Evolutionary conservation across 2,113 vertebrate genomes (phyloP).

Genomic region (Channa maculata): DNA sequence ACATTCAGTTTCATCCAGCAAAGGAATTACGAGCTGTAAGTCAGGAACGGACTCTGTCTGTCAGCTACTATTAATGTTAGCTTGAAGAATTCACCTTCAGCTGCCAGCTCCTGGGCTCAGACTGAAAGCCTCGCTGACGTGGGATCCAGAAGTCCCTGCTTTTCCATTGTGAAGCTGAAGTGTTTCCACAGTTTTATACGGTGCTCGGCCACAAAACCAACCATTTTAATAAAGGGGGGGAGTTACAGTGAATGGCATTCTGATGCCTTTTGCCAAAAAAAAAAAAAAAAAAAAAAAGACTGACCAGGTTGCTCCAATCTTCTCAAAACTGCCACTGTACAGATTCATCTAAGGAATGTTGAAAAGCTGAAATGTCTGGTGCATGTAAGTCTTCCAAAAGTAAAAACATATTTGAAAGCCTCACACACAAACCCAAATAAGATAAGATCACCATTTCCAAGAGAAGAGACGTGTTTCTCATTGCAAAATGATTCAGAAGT

Average conservation of each 20-base stretch:
- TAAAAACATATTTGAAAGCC: slow-evolving; percentile 1
- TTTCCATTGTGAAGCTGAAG: slow-evolving; percentile 62
- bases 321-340: slow-evolving; percentile 52
- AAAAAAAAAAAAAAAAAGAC: slow-evolving; percentile 22
- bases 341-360: slow-evolving; percentile 46
- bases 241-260: slow-evolving; percentile 41
- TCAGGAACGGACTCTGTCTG: slow-evolving; percentile 73
- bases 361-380: slow-evolving; percentile 34
- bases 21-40: slow-evolving; percentile 58
- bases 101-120: slow-evolving; percentile 57
- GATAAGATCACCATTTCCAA: slow-evolving; percentile 21
- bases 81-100: slow-evolving; percentile 45
- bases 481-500: slow-evolving; percentile 26
- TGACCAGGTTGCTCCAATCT: slow-evolving; percentile 37
- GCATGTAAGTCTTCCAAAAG: slow-evolving; percentile 24
- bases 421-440: slow-evolving; percentile 25
- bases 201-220: slow-evolving; percentile 53
- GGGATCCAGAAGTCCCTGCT: slow-evolving; percentile 56
- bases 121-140: slow-evolving; percentile 57
- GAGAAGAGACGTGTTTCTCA: slow-evolving; percentile 6
- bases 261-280: slow-evolving; percentile 40
- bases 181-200: slow-evolving; percentile 59
- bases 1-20: slow-evolving; percentile 45
- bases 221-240: slow-evolving; percentile 59
- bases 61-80: slow-evolving; percentile 72